phyloP scores from a whole-genome alignment of 2,888 invertebrate genomes.

The Leptopterna dolabrata region DNA sequence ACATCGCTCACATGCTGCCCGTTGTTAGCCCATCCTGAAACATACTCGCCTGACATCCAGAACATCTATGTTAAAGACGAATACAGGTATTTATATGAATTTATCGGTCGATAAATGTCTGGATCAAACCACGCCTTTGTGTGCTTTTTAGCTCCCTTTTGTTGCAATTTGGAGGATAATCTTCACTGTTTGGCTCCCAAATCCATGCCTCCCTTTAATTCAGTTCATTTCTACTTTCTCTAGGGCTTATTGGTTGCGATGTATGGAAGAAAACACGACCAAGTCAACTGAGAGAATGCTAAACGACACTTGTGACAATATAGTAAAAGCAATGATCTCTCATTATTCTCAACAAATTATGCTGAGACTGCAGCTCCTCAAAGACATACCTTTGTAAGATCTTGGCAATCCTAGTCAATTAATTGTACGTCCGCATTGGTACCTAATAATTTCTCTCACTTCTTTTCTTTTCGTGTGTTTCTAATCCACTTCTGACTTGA shows the following conservation, averaged over 20 bases:
- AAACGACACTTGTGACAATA: conserved; percentile 6
- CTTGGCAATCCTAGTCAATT: neutral
- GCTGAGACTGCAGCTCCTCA: neutral
- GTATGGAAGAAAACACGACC: conserved; percentile 13
- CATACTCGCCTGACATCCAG: neutral
- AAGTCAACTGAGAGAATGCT: neutral
- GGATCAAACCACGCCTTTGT: neutral
- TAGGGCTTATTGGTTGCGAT: neutral
- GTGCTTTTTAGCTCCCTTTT: too few species aligned
- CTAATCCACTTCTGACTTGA: too few species aligned
- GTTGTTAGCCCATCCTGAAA: neutral
- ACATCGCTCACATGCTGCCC: conserved; percentile 7
- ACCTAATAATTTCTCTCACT: neutral
- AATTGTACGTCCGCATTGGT: neutral
- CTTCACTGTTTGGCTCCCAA: too few species aligned
- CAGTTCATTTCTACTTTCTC: too few species aligned
- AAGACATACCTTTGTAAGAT: conserved; percentile 12
- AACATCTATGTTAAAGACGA: conserved; percentile 26
- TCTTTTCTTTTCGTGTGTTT: neutral
- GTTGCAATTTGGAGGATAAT: too few species aligned
- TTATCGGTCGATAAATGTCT: neutral
- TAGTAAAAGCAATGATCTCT: neutral
- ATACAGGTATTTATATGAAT: neutral
- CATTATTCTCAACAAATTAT: conserved; percentile 21
- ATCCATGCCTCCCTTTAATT: too few species aligned